Percentiles rank a stretch among this genome's conserved stretches.
These are phyloP conservation scores for Lathamus discolor DNA, from an alignment of 2,113 vertebrate genomes.

Conservation along the genomic window DNA sequence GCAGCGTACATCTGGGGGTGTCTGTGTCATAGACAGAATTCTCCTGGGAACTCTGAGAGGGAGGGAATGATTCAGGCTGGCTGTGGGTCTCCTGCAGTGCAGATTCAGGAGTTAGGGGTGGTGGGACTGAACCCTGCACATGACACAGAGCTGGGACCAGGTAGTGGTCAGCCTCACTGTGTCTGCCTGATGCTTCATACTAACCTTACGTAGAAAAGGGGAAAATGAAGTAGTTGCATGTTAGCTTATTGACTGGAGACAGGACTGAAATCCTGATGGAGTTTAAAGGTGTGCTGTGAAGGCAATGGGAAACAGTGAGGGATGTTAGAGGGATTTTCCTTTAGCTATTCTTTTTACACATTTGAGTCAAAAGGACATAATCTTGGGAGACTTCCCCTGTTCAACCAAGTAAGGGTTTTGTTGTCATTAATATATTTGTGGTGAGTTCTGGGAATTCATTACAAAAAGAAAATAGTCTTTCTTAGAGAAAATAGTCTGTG, in stretches of 20 bases:
- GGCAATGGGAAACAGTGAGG: not conserved
- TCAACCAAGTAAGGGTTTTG: not conserved
- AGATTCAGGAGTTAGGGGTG: no score
- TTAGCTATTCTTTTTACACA: not conserved
- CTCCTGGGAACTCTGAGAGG: not conserved
- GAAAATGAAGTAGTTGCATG: not conserved
- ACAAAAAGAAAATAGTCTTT: not conserved
- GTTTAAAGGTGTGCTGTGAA: not conserved
- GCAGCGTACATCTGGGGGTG: not conserved
- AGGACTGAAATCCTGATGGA: not conserved
- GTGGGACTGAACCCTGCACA: not conserved
- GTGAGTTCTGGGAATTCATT: not conserved
- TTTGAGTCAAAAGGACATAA: not conserved
- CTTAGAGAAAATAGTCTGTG: not conserved
- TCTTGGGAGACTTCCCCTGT: not conserved
- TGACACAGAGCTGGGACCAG: rapidly evolving
- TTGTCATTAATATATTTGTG: not conserved
- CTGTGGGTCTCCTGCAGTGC: not conserved
- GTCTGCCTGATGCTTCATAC: not conserved
- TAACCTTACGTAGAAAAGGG: not conserved
- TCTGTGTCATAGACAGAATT: not conserved
- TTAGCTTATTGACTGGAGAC: not conserved
- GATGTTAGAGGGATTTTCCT: not conserved
- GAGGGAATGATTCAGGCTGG: rapidly evolving
- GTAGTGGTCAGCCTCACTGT: not conserved